Conservation (phyloP, 2,113 vertebrate species). For the Anolis sagrei region DNA sequence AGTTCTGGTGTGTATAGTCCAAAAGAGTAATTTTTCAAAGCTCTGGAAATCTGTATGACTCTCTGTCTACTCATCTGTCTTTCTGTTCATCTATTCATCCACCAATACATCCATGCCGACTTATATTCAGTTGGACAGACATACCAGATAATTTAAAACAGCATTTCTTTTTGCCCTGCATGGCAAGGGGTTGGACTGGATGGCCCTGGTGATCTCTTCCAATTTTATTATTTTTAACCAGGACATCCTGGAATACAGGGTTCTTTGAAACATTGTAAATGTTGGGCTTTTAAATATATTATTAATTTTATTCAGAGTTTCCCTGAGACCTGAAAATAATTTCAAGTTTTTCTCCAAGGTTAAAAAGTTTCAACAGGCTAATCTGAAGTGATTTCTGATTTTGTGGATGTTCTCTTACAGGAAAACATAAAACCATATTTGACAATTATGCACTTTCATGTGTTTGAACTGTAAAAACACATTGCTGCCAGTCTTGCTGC, state of each 20-base stretch:
- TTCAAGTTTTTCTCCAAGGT: not conserved
- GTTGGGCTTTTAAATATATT: not conserved
- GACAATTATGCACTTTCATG: not conserved
- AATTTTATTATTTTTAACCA: too few relatives aligned
- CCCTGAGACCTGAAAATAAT: not conserved
- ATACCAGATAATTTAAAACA: not conserved
- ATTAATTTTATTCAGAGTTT: not conserved
- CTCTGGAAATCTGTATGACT: too few relatives aligned
- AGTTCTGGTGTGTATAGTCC: not conserved
- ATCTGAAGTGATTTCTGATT: not conserved
- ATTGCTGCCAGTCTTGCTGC: not conserved
- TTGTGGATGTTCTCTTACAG: not conserved
- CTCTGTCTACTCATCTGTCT: not conserved
- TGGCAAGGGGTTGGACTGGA: too few relatives aligned
- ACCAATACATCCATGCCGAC: not conserved
- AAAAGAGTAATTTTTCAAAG: not conserved
- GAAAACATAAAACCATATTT: not conserved
- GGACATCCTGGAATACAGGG: too few relatives aligned
- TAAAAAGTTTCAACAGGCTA: not conserved
- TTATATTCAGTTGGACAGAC: not conserved
- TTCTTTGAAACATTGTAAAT: too few relatives aligned
- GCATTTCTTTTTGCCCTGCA: too few relatives aligned
- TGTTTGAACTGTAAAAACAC: not conserved
- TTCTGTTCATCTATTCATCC: too few relatives aligned
- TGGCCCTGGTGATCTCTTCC: too few relatives aligned